A percentile compares a stretch with the other conserved stretches of the same genome.
Evolutionary conservation across 2,888 invertebrate genomes (phyloP).

Genomic region (Platycnemis pennipes): DNA sequence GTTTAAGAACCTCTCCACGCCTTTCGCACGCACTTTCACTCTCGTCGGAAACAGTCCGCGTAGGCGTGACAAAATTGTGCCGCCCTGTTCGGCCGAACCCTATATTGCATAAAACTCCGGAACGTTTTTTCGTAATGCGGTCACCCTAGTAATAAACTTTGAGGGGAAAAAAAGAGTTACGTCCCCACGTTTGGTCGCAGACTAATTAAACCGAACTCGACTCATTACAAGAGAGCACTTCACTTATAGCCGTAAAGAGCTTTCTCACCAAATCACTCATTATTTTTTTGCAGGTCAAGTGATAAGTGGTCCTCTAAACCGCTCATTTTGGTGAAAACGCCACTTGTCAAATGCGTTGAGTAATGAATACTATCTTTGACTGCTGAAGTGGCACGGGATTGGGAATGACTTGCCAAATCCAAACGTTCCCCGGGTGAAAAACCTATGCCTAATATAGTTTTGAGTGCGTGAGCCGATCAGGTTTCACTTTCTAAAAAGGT

Average conservation of each 20-base stretch:
- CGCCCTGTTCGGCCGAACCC: not conserved
- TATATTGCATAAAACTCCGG: not conserved
- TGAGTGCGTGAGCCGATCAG: too few species aligned
- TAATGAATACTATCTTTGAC: too few species aligned
- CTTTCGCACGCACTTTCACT: slow-evolving; percentile 1
- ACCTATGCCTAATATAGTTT: too few species aligned
- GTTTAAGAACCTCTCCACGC: not conserved
- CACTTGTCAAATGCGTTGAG: too few species aligned
- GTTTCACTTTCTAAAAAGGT: too few species aligned
- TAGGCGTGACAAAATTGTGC: not conserved
- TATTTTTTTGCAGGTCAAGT: not conserved
- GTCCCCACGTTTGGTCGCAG: not conserved
- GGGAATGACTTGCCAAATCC: too few species aligned
- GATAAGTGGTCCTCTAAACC: not conserved
- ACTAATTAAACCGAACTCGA: not conserved
- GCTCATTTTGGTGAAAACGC: too few species aligned
- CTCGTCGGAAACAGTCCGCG: not conserved
- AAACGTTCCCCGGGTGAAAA: too few species aligned
- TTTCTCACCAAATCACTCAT: not conserved
- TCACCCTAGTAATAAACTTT: not conserved
- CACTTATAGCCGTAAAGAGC: not conserved
- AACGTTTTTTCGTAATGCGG: not conserved
- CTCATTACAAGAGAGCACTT: not conserved
- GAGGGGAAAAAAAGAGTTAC: not conserved
- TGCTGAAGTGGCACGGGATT: too few species aligned